Percentiles rank a stretch among this genome's conserved stretches.
These are phyloP conservation scores for Meloe dianella DNA, from an alignment of 2,888 invertebrate genomes.

Conservation along the genomic window DNA sequence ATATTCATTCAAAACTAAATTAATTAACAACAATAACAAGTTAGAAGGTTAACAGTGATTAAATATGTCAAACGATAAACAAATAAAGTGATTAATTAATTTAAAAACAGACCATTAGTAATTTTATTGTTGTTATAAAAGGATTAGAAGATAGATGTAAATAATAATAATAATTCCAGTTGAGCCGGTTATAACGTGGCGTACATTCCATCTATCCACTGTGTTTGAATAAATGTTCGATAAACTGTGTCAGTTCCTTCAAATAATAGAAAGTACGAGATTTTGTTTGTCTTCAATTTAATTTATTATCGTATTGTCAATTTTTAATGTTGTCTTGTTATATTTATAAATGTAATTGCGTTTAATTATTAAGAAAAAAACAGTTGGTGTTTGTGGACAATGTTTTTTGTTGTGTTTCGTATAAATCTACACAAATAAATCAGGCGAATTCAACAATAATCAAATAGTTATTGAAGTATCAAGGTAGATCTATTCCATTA, in stretches of 20 bases:
- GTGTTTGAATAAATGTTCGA: neutral
- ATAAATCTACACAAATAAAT: neutral
- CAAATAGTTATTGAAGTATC: neutral
- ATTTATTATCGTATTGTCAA: neutral
- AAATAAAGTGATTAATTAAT: neutral
- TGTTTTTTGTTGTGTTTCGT: neutral
- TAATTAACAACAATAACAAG: neutral
- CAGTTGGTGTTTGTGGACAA: neutral
- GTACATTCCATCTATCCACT: neutral
- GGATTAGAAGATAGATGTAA: neutral
- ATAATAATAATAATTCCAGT: neutral
- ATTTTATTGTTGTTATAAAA: neutral
- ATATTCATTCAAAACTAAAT: too few relatives aligned
- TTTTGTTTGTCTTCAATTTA: neutral
- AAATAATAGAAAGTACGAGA: neutral
- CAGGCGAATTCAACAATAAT: neutral
- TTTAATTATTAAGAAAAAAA: neutral
- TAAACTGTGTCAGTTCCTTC: neutral
- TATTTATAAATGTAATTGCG: neutral
- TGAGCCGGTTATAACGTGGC: constrained; percentile 2
- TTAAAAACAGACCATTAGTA: neutral
- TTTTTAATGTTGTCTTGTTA: neutral
- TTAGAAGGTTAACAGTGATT: neutral
- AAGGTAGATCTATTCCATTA: neutral
- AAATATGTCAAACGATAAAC: neutral